A percentile compares a stretch with the other conserved stretches of the same genome.
phyloP scores from a whole-genome alignment of 2,888 invertebrate species.

The Andricus curvator region DNA sequence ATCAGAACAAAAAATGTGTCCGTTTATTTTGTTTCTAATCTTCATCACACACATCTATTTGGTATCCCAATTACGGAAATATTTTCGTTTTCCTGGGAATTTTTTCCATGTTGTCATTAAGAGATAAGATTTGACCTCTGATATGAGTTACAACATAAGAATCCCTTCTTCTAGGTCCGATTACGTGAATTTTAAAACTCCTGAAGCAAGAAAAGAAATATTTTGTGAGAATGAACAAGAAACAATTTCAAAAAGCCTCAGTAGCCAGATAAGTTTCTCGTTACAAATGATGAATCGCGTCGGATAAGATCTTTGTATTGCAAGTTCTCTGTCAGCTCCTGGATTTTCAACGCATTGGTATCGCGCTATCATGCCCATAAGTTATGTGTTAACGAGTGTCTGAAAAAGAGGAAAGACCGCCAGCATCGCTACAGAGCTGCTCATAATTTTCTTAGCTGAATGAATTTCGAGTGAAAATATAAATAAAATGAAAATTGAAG shows the following conservation, averaged over 20 bases:
- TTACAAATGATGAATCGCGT: slow-evolving; percentile 58
- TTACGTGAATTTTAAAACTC: not conserved
- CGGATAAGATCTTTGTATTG: slow-evolving; percentile 53
- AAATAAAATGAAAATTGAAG: too few species aligned
- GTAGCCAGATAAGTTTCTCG: slow-evolving; percentile 56
- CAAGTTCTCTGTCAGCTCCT: slow-evolving; percentile 55
- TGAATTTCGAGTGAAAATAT: not conserved
- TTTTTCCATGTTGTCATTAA: too few species aligned
- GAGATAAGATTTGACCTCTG: too few species aligned
- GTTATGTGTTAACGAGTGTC: slow-evolving; percentile 5
- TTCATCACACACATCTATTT: too few species aligned
- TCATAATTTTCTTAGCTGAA: not conserved
- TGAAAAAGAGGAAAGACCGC: not conserved
- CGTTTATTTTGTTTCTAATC: too few species aligned
- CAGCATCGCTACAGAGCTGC: not conserved
- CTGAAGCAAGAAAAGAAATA: not conserved
- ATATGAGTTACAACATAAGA: too few species aligned
- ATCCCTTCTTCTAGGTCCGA: too few species aligned
- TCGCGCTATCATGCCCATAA: slow-evolving; percentile 21
- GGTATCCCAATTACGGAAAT: too few species aligned
- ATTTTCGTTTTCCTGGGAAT: too few species aligned
- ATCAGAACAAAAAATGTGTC: too few species aligned
- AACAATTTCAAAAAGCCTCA: slow-evolving; percentile 27
- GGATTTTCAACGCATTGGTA: slow-evolving; percentile 48
- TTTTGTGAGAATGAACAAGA: not conserved